These are phyloP conservation scores for Drosophila pseudoananassae DNA, from an alignment of 1,140 invertebrate species.

Conservation along the genomic window DNA sequence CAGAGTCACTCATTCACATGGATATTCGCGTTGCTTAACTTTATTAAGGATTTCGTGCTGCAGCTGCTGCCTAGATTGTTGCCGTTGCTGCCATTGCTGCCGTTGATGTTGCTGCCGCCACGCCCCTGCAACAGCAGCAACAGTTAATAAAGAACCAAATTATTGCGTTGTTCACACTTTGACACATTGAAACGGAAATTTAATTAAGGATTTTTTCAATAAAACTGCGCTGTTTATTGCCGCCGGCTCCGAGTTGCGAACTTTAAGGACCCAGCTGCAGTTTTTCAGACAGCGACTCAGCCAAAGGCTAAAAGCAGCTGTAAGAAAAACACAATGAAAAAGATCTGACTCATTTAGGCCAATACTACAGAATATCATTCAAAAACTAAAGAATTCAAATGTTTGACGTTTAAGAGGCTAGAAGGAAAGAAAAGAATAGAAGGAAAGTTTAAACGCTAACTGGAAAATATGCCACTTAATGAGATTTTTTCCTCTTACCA, in stretches of 20 bases:
- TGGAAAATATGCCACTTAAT: not conserved
- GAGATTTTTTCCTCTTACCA: too few species aligned
- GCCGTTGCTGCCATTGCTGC: constrained; percentile 33
- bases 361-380: not conserved
- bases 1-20: constrained; percentile 20
- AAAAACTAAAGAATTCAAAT: not conserved
- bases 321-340: not conserved
- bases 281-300: constrained; percentile 1
- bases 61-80: constrained; percentile 76
- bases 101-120: constrained; percentile 26
- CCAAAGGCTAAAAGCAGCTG: constrained; percentile 19
- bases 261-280: constrained; percentile 59
- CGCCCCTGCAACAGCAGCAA: constrained; percentile 48
- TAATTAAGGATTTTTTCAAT: constrained; percentile 79
- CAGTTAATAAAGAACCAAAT: constrained; percentile 81
- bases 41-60: constrained; percentile 79
- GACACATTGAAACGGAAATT: constrained; percentile 82
- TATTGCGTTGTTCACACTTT: constrained; percentile 82
- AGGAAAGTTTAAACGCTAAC: not conserved
- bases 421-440: not conserved
- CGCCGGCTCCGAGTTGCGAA: constrained; percentile 7
- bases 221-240: constrained; percentile 63
- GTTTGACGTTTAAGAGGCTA: not conserved
- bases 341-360: not conserved
- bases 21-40: constrained; percentile 60